phyloP scores from a whole-genome alignment of 2,113 vertebrate genomes.

The Murina feae region DNA sequence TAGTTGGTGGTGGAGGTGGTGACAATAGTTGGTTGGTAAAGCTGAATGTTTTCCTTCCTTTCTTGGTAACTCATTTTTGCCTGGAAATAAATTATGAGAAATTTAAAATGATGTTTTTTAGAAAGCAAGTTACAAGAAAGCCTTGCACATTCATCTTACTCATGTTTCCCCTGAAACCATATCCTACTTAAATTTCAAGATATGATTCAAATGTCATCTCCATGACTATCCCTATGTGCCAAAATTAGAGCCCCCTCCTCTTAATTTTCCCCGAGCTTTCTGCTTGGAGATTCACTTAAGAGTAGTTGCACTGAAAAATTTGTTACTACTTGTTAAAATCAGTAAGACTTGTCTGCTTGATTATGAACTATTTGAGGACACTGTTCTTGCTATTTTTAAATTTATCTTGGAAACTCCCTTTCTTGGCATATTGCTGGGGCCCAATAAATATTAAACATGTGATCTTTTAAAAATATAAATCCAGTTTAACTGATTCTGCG shows the following conservation, averaged over 20 bases:
- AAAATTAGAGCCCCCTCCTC: not conserved
- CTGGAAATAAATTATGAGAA: not conserved
- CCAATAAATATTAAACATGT: conserved; percentile 2
- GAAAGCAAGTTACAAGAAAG: conserved; percentile 18
- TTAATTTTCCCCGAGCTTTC: not conserved
- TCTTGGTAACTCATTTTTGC: not conserved
- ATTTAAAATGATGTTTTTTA: not conserved
- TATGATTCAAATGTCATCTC: not conserved
- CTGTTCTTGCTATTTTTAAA: not conserved
- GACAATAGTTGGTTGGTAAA: not conserved
- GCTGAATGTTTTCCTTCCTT: not conserved
- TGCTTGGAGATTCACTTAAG: not conserved
- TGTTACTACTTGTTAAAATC: not conserved
- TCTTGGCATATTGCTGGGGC: not conserved
- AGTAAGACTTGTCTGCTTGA: not conserved
- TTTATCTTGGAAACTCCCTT: conserved; percentile 29
- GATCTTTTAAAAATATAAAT: not conserved
- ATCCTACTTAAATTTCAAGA: not conserved
- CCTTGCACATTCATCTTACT: not conserved
- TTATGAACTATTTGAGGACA: not conserved
- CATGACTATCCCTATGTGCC: not conserved
- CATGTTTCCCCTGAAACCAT: not conserved
- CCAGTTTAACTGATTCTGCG: not conserved
- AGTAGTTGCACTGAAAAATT: not conserved
- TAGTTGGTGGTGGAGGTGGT: not conserved